Percentiles rank a stretch among this genome's conserved stretches.
Evolutionary conservation across 1,140 invertebrate genomes (phyloP).

Genomic region (Heterodera carotae): DNA sequence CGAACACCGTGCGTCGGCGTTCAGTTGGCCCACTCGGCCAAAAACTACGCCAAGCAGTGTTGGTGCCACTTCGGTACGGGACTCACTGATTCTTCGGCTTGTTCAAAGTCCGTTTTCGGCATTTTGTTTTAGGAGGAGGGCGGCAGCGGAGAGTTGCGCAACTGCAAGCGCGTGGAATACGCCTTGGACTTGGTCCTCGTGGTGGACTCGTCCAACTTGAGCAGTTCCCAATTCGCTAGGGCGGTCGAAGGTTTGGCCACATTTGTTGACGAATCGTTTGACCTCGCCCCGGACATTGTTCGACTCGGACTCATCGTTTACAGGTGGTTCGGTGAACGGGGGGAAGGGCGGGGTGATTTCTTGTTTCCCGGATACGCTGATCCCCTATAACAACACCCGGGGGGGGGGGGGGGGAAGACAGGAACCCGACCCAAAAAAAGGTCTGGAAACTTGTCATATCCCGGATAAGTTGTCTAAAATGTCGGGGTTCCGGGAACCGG

Average conservation of each 20-base stretch:
- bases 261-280: constrained; percentile 64
- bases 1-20: constrained; percentile 7
- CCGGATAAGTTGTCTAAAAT: too few species aligned
- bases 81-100: too few species aligned
- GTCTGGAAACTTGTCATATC: too few species aligned
- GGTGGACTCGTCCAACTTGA: constrained; percentile 63
- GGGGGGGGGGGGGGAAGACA: too few species aligned
- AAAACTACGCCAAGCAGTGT: constrained; percentile 21
- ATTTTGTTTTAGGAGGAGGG: neutral
- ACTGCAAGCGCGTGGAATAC: constrained; percentile 44
- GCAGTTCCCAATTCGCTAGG: constrained; percentile 49
- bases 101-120: too few species aligned
- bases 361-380: too few species aligned
- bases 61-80: constrained; percentile 18
- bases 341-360: too few species aligned
- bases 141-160: constrained; percentile 24
- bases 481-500: too few species aligned
- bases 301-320: constrained; percentile 63
- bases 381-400: too few species aligned
- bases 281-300: constrained; percentile 62
- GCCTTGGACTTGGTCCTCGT: constrained; percentile 59
- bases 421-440: too few species aligned
- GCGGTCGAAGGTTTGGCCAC: constrained; percentile 58
- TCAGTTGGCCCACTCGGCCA: constrained; percentile 47
- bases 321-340: constrained; percentile 39